A percentile compares a stretch with the other conserved stretches of the same genome.
phyloP scores from a whole-genome alignment of 2,888 invertebrate genomes.

The Escarpia spicata region DNA sequence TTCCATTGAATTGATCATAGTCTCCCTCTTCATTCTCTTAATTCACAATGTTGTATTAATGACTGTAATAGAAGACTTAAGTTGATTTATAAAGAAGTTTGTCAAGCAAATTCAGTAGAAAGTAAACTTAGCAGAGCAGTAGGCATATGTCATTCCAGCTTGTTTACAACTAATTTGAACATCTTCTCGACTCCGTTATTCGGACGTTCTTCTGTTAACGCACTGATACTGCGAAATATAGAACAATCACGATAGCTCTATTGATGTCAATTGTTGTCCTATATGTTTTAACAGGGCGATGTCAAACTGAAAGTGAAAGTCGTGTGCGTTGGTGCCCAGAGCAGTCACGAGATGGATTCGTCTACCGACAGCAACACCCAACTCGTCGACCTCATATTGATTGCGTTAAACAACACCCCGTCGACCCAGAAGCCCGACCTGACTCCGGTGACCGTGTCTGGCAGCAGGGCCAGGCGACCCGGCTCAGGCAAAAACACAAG shows the following conservation, averaged over 20 bases:
- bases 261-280: neutral
- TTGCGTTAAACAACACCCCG: neutral
- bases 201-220: too few relatives aligned
- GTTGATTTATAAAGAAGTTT: too few relatives aligned
- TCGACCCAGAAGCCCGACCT: neutral
- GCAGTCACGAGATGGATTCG: neutral
- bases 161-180: too few relatives aligned
- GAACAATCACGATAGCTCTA: neutral
- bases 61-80: neutral
- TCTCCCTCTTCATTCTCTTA: neutral
- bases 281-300: neutral
- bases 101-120: too few relatives aligned
- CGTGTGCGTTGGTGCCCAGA: neutral
- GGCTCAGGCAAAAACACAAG: neutral
- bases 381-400: neutral
- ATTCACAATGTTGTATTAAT: neutral
- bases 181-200: too few relatives aligned
- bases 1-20: neutral
- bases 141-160: too few relatives aligned
- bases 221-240: neutral
- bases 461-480: neutral
- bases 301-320: neutral
- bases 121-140: too few relatives aligned
- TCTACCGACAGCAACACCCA: neutral
- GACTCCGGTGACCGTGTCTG: neutral